phyloP scores from a whole-genome alignment of 2,113 vertebrate genomes.

The Chloropsis cyanopogon region DNA sequence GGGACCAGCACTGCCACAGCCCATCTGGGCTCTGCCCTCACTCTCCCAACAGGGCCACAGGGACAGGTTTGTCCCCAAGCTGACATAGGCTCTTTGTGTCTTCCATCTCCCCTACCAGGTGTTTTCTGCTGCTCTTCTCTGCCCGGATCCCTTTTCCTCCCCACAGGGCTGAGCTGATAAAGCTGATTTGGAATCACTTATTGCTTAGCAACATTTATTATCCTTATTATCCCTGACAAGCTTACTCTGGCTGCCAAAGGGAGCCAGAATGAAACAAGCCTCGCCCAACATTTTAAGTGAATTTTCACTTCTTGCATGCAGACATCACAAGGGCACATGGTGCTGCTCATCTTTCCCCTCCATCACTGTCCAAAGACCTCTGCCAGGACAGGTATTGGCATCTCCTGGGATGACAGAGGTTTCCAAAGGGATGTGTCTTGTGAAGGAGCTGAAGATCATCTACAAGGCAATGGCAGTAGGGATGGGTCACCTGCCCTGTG shows the following conservation, averaged over 20 bases:
- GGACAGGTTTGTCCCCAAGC: neutral
- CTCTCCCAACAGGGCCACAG: neutral
- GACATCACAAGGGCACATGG: neutral
- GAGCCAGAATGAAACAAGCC: neutral
- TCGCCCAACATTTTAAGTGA: neutral
- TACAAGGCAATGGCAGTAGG: neutral
- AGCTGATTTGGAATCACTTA: neutral
- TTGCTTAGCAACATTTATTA: conserved; percentile 43
- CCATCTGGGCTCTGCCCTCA: neutral
- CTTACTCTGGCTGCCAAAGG: neutral
- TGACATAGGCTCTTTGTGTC: neutral
- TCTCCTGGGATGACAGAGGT: neutral
- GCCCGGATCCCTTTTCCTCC: neutral
- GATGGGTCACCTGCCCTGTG: neutral
- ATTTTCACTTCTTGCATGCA: neutral
- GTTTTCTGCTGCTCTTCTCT: neutral
- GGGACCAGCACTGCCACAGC: neutral
- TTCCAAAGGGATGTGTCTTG: neutral
- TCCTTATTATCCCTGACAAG: neutral
- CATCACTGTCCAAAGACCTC: neutral
- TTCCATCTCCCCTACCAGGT: neutral
- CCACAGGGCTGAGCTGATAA: neutral
- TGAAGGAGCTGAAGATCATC: neutral
- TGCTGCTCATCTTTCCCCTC: neutral
- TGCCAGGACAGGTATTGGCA: neutral